A percentile compares a stretch with the other conserved stretches of the same genome.
Conservation (phyloP, 2,888 invertebrate species). For the Drosophila borborema region DNA sequence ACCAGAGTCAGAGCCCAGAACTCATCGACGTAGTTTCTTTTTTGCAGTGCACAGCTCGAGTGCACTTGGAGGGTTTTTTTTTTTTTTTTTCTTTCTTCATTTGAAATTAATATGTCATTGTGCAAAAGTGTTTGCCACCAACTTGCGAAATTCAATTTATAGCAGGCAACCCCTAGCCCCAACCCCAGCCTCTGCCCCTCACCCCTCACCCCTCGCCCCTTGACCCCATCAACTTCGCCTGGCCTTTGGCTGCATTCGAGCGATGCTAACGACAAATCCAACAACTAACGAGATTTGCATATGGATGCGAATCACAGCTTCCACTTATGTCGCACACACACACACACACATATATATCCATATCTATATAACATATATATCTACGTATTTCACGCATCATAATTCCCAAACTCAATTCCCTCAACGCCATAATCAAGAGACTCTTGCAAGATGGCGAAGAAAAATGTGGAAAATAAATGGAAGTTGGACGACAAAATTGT, state of each 20-base stretch:
- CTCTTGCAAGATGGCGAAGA: conserved; percentile 37
- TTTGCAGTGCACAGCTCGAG: conserved; percentile 49
- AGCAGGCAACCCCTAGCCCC: conserved; percentile 6
- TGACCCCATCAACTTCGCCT: not conserved
- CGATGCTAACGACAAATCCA: conserved; percentile 52
- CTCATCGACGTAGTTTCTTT: conserved; percentile 39
- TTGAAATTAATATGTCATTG: conserved; percentile 77
- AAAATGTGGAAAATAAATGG: conserved; percentile 14
- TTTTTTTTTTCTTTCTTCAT: conserved; percentile 42
- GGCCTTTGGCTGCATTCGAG: conserved; percentile 53
- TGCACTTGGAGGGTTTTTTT: conserved; percentile 45
- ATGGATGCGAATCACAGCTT: conserved; percentile 53
- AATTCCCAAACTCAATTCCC: conserved; percentile 78
- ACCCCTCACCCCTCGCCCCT: not conserved
- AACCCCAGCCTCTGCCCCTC: not conserved
- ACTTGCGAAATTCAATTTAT: conserved; percentile 71
- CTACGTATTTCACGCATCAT: conserved; percentile 67
- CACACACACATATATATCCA: conserved; percentile 1
- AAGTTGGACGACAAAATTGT: conserved; percentile 27
- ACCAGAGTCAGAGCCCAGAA: conserved; percentile 46
- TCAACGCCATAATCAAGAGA: conserved; percentile 71
- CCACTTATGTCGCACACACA: conserved; percentile 19
- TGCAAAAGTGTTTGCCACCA: conserved; percentile 60
- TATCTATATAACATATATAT: conserved; percentile 8
- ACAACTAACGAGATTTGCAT: conserved; percentile 75